Evolutionary conservation across 2,888 invertebrate species (phyloP), one percentile per base, ranked within the genome.

Genomic region (Drosophila cognata): DNA sequence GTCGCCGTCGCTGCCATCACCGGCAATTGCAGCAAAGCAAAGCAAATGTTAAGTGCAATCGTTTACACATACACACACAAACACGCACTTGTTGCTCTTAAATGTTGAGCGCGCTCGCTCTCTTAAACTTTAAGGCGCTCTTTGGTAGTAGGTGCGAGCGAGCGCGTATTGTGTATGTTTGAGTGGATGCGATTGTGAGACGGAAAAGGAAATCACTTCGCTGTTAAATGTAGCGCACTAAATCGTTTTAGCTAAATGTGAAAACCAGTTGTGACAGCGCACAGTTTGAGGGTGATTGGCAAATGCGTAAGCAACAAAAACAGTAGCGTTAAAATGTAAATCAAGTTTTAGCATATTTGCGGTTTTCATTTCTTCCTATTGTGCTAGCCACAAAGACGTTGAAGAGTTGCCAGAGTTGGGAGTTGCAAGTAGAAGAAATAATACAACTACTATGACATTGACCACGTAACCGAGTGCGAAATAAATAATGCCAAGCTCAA

Each of bases 391-490:
- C 73, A 85, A 70, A 74, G 69, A 79, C 76, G 86, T 83, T 56
- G 59, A 63, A 72, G 62, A 75, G 68, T 62, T 61, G 43, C 51
- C 16, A 33, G 33, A 77, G 61, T 64, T 74, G 68, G 53, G 50
- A 75, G 67, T 71, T 62, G 41, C 41, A 41, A 43, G 35, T 59
- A 46, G n/a, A 33, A 57, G 8, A 46, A 25, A 46, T 25, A 46
- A 50, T 58, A 51, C 52, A 56, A 52, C 41, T 58, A 51, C 79
- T 78, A 74, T 88, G 91, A 84, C 88, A 88, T 89, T 89, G 90
- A 91, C 91, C 87, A 89, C 89, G 90, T 89, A 84, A 83, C 82
- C 81, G 90, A 91, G 90, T 89, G 89, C 88, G 89, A 89, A 91
- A 81, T 75, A 56, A 71, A 71, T 70, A 60, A 56, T 52, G 36